Base-by-base conservation (phyloP, 2,113 vertebrate species). In the Montifringilla adamsi region DNA sequence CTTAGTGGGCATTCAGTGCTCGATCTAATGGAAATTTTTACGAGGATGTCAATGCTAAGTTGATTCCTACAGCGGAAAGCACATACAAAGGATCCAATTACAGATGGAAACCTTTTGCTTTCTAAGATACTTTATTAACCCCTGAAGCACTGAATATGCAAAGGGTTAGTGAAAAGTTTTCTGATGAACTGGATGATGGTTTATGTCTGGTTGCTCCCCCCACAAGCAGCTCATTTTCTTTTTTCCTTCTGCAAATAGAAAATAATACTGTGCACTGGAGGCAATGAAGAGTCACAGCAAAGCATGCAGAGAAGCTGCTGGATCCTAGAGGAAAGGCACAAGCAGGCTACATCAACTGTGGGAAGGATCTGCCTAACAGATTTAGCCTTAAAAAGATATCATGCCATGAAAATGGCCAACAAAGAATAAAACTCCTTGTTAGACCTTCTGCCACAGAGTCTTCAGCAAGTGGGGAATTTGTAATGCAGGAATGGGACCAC, bases 11-110 rank as follows among this genome's bases (percentile, higher is more conserved):
- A 97, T 97, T 96, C 97, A 95, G 96, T 85, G 94, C 97, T 98
- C 89, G 70, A 95, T 96, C 97, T 98, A 98, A 98, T 98, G 98
- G 98, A 98, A 98, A 97, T 96, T 98, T 97, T 97, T 95, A 97
- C 2, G 85, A 98, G 97, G 92, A 95, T 97, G 97, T 98, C 97
- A 68, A 98, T 98, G 97, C 94, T 92, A 97, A 98, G 96, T 97
- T 98, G 96, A 96, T 97, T 97, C 96, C 93, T 96, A 90, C 76
- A 94, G 97, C 94, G 96, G 96, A 98, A 97, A 98, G 97, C 96
- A 96, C 97, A 97, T 95, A 95, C 97, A 97, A 96, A 98, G 96
- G 97, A 97, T 97, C 97, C 95, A 84, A 89, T 98, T 97, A 97
- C 98, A 91, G 88, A 93, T 95, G 91, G 89, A 97, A 98, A 96